Evolutionary conservation across 2,888 invertebrate genomes (phyloP).

Genomic region (Amblyjoppa fuscipennis): DNA sequence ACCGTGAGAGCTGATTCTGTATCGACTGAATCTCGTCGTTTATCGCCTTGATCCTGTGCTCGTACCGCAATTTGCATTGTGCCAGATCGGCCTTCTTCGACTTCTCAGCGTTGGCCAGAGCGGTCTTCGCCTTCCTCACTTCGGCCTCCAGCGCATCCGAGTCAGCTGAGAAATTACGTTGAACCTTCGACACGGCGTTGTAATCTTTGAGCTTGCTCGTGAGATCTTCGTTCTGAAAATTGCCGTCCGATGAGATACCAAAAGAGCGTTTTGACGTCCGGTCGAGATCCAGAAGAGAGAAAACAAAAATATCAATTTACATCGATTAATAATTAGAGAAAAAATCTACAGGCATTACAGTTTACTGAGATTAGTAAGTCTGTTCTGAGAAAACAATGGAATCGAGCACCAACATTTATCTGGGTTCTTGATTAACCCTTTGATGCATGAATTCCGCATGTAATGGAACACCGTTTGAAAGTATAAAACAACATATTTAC

Average conservation of each 20-base stretch:
- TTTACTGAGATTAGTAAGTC: background rate
- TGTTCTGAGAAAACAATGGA: background rate
- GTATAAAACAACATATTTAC: slow-evolving; percentile 24
- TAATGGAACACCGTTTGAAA: slow-evolving; percentile 5
- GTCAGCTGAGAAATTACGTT: slow-evolving; percentile 92
- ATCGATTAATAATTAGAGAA: background rate
- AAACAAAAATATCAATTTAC: background rate
- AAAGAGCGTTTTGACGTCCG: background rate
- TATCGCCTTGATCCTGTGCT: slow-evolving; percentile 93
- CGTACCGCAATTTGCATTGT: slow-evolving; percentile 93
- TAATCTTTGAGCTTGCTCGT: slow-evolving; percentile 93
- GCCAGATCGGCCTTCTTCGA: slow-evolving; percentile 92
- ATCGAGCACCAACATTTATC: slow-evolving; percentile 1
- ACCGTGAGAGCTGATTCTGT: slow-evolving; percentile 91
- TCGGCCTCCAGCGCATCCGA: slow-evolving; percentile 92
- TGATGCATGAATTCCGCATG: background rate
- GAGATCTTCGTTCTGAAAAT: slow-evolving; percentile 90
- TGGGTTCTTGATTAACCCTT: slow-evolving; percentile 5
- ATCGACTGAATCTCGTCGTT: slow-evolving; percentile 93
- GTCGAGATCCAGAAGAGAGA: background rate
- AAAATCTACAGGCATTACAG: background rate
- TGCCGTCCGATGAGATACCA: background rate
- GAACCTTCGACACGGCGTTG: slow-evolving; percentile 93
- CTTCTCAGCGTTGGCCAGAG: slow-evolving; percentile 89
- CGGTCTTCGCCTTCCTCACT: slow-evolving; percentile 89